Conservation (phyloP, 2,888 invertebrate species). For the Nipponacmea schrenckii region DNA sequence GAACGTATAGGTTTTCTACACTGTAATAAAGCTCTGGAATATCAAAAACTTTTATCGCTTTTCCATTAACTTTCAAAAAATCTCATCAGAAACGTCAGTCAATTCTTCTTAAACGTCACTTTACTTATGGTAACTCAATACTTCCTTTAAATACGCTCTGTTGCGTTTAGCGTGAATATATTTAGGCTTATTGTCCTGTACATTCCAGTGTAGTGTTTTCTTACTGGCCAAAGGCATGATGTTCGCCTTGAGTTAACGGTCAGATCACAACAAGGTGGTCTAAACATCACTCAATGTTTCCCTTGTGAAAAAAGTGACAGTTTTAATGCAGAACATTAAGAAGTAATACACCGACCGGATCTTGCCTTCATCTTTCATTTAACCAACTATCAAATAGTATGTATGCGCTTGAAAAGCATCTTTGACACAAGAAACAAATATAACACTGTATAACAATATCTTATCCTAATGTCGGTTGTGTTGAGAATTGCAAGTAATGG, state of each 20-base stretch:
- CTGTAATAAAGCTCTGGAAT: no score
- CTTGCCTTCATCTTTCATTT: no score
- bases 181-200: no score
- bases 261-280: slow-evolving; percentile 1
- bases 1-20: no score
- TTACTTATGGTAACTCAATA: neutral
- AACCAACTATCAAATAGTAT: no score
- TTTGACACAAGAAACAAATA: no score
- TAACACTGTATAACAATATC: no score
- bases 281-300: neutral
- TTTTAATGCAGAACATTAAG: no score
- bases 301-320: neutral
- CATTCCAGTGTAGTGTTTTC: neutral
- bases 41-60: neutral
- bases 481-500: no score
- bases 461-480: no score
- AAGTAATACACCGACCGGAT: no score
- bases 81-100: neutral
- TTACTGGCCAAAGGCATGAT: slow-evolving; percentile 3
- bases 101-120: neutral
- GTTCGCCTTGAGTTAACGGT: neutral
- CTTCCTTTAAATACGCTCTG: neutral
- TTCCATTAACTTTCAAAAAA: neutral
- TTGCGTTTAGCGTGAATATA: neutral
- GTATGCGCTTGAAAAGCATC: no score